Base-by-base conservation (phyloP, 2,797 vertebrate species). In the Macropodus opercularis region DNA sequence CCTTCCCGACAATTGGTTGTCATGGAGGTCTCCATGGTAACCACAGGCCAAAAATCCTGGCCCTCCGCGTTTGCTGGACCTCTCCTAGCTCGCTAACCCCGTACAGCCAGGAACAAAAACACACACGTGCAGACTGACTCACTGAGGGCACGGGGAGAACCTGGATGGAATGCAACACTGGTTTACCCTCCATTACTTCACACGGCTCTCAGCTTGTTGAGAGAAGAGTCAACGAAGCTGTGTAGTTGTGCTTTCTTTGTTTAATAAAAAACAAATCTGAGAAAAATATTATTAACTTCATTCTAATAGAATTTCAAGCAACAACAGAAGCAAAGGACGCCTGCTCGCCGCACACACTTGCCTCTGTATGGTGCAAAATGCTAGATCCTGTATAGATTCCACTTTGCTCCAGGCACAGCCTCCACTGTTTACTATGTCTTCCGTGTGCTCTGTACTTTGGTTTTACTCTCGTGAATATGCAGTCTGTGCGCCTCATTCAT, bases 21-120 rank as follows among this genome's bases (percentile, higher is more conserved):
- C 83, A 86, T 79, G 85, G 88, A 83, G 65, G 83, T 91, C 72
- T 56, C 91, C 84, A 90, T 90, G 79, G 84, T 31, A 80, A 91
- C 86, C 19, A 10, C 36, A 79, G 80, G 81, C 66, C 60, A 69
- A 85, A 83, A 74, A 88, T 84, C 81, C 69, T 73, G 70, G 76
- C 77, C 75, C 69, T 47, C 44, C 56, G 50, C 22, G 71, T 52
- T 70, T 47, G 53, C 57, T 77, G 65, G 70, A 72, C 64, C 79
- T 86, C 67, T 72, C 35, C 47, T 46, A 64, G 69, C 74, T 53
- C 38, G 77, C 46, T 65, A 58, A 32, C 69, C 54, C 75, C 38
- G 54, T 75, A 58, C 50, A 52, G 14, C 32, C 24, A 36, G 31
- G 63, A 86, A 86, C 77, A 85, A 77, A 75, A 26, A 55, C 32